Base-by-base conservation (phyloP, 2,113 vertebrate genomes). In the Crypturellus undulatus region DNA sequence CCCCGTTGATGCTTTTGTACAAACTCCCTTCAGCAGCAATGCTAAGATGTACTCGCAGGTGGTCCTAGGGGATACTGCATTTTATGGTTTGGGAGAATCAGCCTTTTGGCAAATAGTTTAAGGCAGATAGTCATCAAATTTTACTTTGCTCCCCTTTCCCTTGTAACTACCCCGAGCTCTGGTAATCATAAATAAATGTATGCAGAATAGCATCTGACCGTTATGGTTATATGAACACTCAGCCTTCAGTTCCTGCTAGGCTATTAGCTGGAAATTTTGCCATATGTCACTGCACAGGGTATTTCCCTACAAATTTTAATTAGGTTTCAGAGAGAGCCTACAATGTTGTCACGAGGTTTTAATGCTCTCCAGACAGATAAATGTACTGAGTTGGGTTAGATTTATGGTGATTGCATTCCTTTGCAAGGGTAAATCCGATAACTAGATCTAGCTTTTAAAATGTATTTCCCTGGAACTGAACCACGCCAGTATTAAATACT, bases 221-320 rank as follows among this genome's bases (percentile, higher is more conserved):
- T 94, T 97, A 90, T 43, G 93, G 93, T 90, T 92, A 79, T 76
- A 73, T 84, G 96, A 95, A 90, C 90, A 86, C 67, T 69, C 83
- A 94, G 73, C 90, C 92, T 75, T 76, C n/a, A 45, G 84, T 76
- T 96, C 83, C 90, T 96, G 73, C 73, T 92, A 62, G 73, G 70
- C 75, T 92, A 82, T 94, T 94, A 97, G 90, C 83, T 96, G 84
- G 84, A 92, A 95, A 90, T 93, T 94, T 73, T 95, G 83, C 95
- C 88, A 84, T 95, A 93, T 95, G 96, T 95, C 95, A 93, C 58
- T 45, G 83, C 70, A 49, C 72, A 86, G 67, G 92, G 93, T 97
- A 92, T 96, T 97, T 94, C 80, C 93, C 93, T 95, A 92, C 85
- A 91, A 96, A 92, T 96, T 96, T 95, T 96, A 96, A 94, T 95